phyloP scores from a whole-genome alignment of 2,888 invertebrate species.

The Candidula unifasciata region DNA sequence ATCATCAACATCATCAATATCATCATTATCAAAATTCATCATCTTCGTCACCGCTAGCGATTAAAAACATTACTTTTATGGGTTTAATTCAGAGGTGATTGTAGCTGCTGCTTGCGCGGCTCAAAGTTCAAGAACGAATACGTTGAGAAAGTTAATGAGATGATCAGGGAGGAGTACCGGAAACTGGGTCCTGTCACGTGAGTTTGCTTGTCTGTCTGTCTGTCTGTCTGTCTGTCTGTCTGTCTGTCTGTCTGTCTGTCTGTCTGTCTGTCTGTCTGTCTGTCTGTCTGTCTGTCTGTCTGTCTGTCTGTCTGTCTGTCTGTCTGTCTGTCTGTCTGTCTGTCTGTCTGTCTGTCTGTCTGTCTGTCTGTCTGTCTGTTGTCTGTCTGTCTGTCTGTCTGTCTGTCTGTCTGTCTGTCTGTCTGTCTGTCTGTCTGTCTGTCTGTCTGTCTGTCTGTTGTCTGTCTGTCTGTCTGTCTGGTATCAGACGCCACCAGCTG shows the following conservation, averaged over 20 bases:
- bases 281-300: slow-evolving; percentile 38
- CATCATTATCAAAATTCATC: background rate
- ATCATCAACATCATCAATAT: slow-evolving; percentile 6
- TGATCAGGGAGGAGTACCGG: background rate
- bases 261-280: slow-evolving; percentile 18
- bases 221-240: slow-evolving; percentile 23
- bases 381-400: background rate
- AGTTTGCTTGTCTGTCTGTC: background rate
- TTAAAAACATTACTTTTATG: background rate
- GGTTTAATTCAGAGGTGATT: background rate
- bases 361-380: slow-evolving; percentile 8
- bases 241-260: slow-evolving; percentile 1
- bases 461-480: slow-evolving; percentile 13
- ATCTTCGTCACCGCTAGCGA: too few species aligned
- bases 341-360: too few species aligned
- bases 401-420: too few species aligned
- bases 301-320: slow-evolving; percentile 40
- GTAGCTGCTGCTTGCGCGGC: background rate
- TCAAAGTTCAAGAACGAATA: background rate
- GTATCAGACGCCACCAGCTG: too few species aligned
- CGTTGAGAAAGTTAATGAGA: background rate
- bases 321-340: background rate
- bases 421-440: slow-evolving; percentile 6
- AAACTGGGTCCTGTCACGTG: slow-evolving; percentile 19
- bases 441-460: background rate